Percentiles rank a stretch among this genome's conserved stretches.
phyloP scores from a whole-genome alignment of 1,140 invertebrate genomes.

The Hycleus cichorii region DNA sequence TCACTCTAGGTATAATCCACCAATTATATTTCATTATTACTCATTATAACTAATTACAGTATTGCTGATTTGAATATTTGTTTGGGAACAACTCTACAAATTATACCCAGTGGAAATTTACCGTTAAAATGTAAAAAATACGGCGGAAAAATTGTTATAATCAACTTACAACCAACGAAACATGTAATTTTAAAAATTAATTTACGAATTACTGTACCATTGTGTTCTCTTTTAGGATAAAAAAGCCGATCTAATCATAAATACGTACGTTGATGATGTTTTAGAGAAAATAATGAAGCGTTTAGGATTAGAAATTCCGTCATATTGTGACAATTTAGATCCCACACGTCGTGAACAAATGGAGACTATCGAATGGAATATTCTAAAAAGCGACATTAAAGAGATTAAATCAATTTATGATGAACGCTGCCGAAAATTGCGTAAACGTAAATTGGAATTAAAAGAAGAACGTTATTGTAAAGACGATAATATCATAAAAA shows the following conservation, averaged over 20 bases:
- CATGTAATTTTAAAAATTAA: conserved; percentile 57
- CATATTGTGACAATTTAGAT: conserved; percentile 60
- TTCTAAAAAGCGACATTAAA: conserved; percentile 46
- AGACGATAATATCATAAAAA: background rate
- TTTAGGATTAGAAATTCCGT: conserved; percentile 61
- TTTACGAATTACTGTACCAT: background rate
- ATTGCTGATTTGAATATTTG: conserved; percentile 88
- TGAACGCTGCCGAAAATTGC: conserved; percentile 20
- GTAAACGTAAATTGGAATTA: conserved; percentile 23
- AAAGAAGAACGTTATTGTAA: background rate
- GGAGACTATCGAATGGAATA: conserved; percentile 58
- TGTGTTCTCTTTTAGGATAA: conserved; percentile 59
- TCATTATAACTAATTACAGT: conserved; percentile 42
- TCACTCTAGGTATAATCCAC: conserved; percentile 66
- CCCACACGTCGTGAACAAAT: conserved; percentile 52
- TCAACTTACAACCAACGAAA: conserved; percentile 96
- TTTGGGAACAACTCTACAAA: conserved; percentile 94
- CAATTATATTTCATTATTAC: background rate
- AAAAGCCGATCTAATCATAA: conserved; percentile 83
- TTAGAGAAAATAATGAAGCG: conserved; percentile 68
- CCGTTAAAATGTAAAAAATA: conserved; percentile 84
- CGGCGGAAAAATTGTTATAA: conserved; percentile 83
- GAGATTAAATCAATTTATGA: conserved; percentile 43
- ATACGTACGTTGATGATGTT: conserved; percentile 83
- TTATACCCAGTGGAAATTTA: conserved; percentile 92